Evolutionary conservation across 53 echinoderm and acorn worm genomes (phyloP).

Genomic region (Astropecten irregularis): DNA sequence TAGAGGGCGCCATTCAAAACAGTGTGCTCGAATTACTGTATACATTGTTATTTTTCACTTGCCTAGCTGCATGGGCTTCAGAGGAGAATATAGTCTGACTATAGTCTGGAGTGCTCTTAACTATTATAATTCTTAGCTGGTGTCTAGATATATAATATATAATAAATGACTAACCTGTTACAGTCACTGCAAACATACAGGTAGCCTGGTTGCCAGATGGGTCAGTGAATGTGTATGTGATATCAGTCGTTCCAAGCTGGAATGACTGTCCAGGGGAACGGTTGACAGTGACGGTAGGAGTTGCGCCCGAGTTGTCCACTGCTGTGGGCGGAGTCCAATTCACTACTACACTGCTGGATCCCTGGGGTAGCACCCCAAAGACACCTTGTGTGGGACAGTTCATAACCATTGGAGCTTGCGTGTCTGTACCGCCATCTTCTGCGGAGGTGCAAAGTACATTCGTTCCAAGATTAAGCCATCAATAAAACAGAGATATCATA

Average conservation of each 20-base stretch:
- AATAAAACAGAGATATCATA: too few relatives aligned
- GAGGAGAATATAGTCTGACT: too few relatives aligned
- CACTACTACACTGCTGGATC: too few relatives aligned
- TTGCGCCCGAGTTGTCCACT: conserved; percentile 63
- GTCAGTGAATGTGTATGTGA: conserved; percentile 69
- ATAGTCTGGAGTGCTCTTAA: too few relatives aligned
- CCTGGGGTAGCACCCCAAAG: too few relatives aligned
- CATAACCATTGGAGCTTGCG: conserved; percentile 9
- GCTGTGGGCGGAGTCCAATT: conserved; percentile 67
- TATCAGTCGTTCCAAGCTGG: conserved; percentile 34
- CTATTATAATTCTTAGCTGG: too few relatives aligned
- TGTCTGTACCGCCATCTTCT: conserved; percentile 21
- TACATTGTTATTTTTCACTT: too few relatives aligned
- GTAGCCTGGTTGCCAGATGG: conserved; percentile 44
- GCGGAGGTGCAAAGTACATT: neutral
- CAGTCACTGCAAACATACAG: conserved; percentile 48
- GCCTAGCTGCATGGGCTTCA: too few relatives aligned
- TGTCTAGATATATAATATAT: too few relatives aligned
- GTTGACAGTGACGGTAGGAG: neutral
- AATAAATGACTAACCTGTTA: neutral
- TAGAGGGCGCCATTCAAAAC: too few relatives aligned
- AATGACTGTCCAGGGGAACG: conserved; percentile 62
- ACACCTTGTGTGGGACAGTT: conserved; percentile 16
- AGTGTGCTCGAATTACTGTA: too few relatives aligned
- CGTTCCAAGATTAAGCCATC: too few relatives aligned